Conservation (phyloP, 1,140 invertebrate genomes). For the Diorhabda elongata region DNA sequence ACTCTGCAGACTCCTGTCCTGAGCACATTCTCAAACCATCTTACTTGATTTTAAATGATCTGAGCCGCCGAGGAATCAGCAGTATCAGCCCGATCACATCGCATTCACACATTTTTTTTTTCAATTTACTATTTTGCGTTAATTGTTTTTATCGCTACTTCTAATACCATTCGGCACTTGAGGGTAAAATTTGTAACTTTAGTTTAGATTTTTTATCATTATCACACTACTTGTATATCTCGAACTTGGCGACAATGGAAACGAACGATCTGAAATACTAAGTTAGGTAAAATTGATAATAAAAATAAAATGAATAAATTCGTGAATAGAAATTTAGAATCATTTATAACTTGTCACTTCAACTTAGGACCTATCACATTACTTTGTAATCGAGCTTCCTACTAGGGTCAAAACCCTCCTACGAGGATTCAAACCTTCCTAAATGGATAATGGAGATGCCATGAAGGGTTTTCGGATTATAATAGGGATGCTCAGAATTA, state of each 20-base stretch:
- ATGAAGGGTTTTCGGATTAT: too few species aligned
- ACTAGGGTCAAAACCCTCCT: too few species aligned
- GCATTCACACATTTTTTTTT: not conserved
- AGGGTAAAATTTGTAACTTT: not conserved
- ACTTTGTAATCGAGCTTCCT: too few species aligned
- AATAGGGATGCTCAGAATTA: too few species aligned
- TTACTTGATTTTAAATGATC: constrained; percentile 47
- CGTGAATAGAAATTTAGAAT: too few species aligned
- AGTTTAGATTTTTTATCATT: constrained; percentile 4
- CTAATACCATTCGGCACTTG: not conserved
- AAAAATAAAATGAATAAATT: too few species aligned
- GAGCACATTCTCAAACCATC: constrained; percentile 48
- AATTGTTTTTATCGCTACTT: too few species aligned
- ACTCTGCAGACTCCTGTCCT: constrained; percentile 42
- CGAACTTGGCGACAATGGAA: not conserved
- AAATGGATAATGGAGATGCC: too few species aligned
- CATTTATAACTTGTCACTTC: too few species aligned
- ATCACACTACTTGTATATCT: constrained; percentile 12
- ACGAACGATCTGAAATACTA: not conserved
- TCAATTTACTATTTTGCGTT: too few species aligned
- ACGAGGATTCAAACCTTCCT: too few species aligned
- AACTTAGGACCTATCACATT: too few species aligned
- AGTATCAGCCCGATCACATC: constrained; percentile 17
- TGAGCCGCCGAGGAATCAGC: constrained; percentile 19
- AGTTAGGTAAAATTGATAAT: not conserved